Percentiles rank a stretch among this genome's conserved stretches.
Conservation (phyloP, 2,888 invertebrate genomes). For the Pammene aurita region DNA sequence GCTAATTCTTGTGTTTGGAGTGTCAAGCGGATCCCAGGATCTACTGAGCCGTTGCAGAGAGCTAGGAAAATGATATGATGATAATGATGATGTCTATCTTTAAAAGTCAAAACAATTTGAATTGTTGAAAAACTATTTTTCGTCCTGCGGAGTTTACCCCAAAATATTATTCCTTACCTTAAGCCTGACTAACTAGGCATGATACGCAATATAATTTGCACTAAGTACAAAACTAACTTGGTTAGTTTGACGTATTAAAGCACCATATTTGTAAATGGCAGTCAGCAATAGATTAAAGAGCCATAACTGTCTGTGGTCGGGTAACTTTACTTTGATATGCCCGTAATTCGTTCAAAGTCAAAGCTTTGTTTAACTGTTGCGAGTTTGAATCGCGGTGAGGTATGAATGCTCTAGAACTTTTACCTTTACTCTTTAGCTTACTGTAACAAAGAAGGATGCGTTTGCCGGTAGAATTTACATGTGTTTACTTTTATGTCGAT, state of each 20-base stretch:
- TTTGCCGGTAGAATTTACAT: no score
- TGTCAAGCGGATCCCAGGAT: no score
- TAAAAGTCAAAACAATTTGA: no score
- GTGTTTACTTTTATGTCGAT: not conserved
- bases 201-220: not conserved
- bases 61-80: no score
- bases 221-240: not conserved
- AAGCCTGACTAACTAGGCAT: not conserved
- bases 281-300: conserved; percentile 15
- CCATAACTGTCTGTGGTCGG: conserved; percentile 10
- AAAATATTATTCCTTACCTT: not conserved
- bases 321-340: conserved; percentile 22
- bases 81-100: no score
- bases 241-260: not conserved
- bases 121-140: not conserved
- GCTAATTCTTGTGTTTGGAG: no score
- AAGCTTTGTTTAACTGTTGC: conserved; percentile 15
- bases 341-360: conserved; percentile 22
- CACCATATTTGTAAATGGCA: not conserved
- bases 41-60: no score
- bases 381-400: conserved; percentile 6
- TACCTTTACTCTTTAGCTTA: not conserved
- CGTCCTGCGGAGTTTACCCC: not conserved
- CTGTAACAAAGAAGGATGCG: not conserved
- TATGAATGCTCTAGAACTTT: conserved; percentile 20